Base-by-base conservation (phyloP, 2,113 vertebrate genomes). In the Pomatostomus ruficeps region DNA sequence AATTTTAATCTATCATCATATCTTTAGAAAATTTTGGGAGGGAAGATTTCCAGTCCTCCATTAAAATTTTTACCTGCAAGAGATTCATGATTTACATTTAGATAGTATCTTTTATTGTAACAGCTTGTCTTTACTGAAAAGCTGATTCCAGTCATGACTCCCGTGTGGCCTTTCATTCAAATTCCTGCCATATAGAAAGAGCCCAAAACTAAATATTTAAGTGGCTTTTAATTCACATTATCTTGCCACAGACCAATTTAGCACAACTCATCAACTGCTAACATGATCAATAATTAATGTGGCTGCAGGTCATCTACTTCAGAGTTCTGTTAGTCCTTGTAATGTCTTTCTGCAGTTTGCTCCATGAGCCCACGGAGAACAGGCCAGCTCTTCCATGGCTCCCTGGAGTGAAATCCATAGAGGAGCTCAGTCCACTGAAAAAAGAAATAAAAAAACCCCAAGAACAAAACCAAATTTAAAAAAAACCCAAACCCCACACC, bases 191-290 rank as follows among this genome's bases (percentile, higher is more conserved):
- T 40, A 81, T 4, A 92, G 38, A 59, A 76, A 88, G 31, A 77
- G 26, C 10, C 17, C 0, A 0, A 78, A 86, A 96, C 95, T 83
- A 96, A 95, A 94, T 93, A 95, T 95, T 97, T 79, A 86, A 93
- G 42, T 0, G 0, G 82, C 59, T 96, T 94, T 96, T 95, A 96
- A 94, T 95, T 95, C 91, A 70, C 5, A 2, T 92, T 92, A 70
- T 80, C 95, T 96, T 70, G 29, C 82, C 72, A 73, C 67, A 88
- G 90, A 83, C 94, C 94, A 92, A 58, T 97, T 94, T 93, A 93
- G 85, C 82, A 61, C 54, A 66, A 71, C 29, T 90, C 82, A 83
- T 88, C 85, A 70, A 85, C 82, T 76, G 58, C 91, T 86, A 92
- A 92, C 88, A 74, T 24, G 20, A 58, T 95, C 38, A 93, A 96